Base-by-base conservation (phyloP, 2,888 invertebrate genomes). In the Drosophila demipolita region DNA sequence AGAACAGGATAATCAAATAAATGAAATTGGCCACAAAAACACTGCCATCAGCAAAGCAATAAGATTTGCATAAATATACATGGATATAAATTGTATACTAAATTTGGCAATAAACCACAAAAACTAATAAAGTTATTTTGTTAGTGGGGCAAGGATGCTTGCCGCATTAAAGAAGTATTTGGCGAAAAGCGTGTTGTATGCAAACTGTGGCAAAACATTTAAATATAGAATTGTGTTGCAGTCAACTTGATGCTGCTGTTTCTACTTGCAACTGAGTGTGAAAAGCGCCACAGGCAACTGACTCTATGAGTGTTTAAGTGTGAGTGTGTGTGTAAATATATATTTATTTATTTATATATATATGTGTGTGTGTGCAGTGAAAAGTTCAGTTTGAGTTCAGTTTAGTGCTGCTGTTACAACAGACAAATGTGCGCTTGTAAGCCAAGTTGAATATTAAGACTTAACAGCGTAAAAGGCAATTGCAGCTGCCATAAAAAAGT, bases 381-480 rank as follows among this genome's bases (percentile, higher is more conserved):
- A 87, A 84, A 82, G 78, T 86, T 89, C 78, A 55, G 63, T 75
- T 75, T 42, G 68, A 78, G 86, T 73, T 61, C 54, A 72, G 77
- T 58, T 73, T 52, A 59, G 73, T 53, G 59, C 38, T 35, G 80
- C 36, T 7, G 61, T 26, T 62, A 35, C 26, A 12, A 57, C 35
- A 20, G 63, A 48, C 62, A 59, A 57, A 48, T 62, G 55, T 55
- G 67, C 57, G 69, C 50, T 29, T 55, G n/a, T 71, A 81, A 81
- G 78, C 71, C 71, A 74, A 81, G 81, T 53, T 61, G 71, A 68
- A 78, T 78, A 80, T 80, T 80, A 80, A 81, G 74, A 81, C 74
- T 70, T 74, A 75, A 78, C 66, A 68, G 71, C 49, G 70, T 42
- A 59, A 66, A 69, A 69, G 59, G 50, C 68, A 66, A 72, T 76